These are phyloP conservation scores for Falco concolor DNA, from an alignment of 2,797 vertebrate species.

Conservation along the genomic window DNA sequence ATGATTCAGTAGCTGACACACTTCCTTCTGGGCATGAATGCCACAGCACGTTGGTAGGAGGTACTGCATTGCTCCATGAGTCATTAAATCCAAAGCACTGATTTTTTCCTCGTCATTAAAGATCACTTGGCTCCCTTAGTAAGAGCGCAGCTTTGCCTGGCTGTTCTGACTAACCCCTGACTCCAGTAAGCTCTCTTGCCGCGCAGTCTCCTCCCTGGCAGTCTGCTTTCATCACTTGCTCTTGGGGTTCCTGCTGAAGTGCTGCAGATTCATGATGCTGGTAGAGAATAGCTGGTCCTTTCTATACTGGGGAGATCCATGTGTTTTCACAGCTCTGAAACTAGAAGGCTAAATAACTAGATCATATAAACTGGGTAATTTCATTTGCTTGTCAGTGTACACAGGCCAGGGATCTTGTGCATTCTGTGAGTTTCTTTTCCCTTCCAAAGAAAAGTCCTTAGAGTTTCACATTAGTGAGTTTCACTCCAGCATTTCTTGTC, in stretches of 20 bases:
- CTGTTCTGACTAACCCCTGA: not conserved
- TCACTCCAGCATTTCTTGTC: not conserved
- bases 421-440: not conserved
- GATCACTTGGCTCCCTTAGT: not conserved
- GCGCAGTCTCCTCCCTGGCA: not conserved
- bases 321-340: not conserved
- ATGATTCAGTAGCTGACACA: slow-evolving; percentile 47
- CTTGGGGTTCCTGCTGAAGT: not conserved
- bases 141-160: not conserved
- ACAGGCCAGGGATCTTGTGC: not conserved
- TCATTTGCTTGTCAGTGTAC: not conserved
- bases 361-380: not conserved
- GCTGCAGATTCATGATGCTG: not conserved
- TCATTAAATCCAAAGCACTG: slow-evolving; percentile 9
- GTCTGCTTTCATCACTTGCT: fast-evolving
- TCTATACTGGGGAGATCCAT: not conserved
- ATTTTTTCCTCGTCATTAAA: not conserved
- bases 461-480: not conserved
- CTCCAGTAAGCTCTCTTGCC: not conserved
- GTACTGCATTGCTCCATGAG: not conserved
- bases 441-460: not conserved
- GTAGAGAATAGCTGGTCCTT: not conserved
- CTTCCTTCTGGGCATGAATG: slow-evolving; percentile 31
- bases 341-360: not conserved
- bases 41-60: not conserved